A percentile compares a stretch with the other conserved stretches of the same genome.
Conservation (phyloP, 2,113 vertebrate genomes). For the Halichoeres trimaculatus region DNA sequence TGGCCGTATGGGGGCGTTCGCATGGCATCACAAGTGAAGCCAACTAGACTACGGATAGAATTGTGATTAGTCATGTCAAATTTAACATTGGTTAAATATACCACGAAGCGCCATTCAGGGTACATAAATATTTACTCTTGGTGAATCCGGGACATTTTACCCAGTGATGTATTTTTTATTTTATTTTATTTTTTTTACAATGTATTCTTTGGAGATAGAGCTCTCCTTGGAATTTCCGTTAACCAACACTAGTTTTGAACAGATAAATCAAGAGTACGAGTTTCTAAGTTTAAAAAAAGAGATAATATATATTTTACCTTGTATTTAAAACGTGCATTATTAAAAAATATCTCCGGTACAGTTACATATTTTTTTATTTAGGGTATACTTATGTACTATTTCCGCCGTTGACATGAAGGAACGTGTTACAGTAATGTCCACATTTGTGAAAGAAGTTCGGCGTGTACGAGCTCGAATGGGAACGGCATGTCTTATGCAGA, state of each 20-base stretch:
- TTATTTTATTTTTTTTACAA: too few species aligned
- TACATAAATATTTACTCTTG: not conserved
- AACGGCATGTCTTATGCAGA: not conserved
- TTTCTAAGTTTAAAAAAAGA: not conserved
- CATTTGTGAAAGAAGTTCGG: not conserved
- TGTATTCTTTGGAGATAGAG: not conserved
- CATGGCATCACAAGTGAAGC: not conserved
- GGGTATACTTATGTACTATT: too few species aligned
- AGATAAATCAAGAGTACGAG: too few species aligned
- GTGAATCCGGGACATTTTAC: not conserved
- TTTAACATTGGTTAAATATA: too few species aligned
- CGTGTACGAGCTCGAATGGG: too few species aligned
- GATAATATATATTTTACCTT: not conserved
- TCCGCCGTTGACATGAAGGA: fast-evolving
- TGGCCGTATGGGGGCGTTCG: not conserved
- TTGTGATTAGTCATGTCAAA: too few species aligned
- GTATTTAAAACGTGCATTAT: too few species aligned
- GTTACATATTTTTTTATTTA: too few species aligned
- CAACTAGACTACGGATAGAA: too few species aligned
- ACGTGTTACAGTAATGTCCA: not conserved
- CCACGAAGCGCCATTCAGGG: not conserved
- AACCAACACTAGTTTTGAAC: not conserved
- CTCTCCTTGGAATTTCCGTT: not conserved
- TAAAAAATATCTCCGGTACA: too few species aligned
- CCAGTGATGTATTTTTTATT: too few species aligned